phyloP scores from a whole-genome alignment of 1,140 invertebrate species.

The Bombus soroeensis region DNA sequence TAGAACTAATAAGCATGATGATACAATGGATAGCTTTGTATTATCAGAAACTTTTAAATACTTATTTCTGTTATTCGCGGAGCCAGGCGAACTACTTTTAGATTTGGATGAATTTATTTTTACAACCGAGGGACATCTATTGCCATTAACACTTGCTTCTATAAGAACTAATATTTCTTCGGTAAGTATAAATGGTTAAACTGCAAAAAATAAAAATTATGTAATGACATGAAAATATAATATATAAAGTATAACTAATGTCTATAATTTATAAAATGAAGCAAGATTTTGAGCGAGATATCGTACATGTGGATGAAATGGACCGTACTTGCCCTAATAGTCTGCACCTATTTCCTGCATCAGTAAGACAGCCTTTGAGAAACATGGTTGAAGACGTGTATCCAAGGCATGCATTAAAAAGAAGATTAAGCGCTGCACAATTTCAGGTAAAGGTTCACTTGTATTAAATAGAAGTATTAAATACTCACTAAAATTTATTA shows the following conservation, averaged over 20 bases:
- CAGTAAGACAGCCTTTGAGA: slow-evolving; percentile 89
- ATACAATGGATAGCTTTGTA: slow-evolving; percentile 99
- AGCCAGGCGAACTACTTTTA: slow-evolving; percentile 92
- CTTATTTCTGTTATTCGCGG: slow-evolving; percentile 96
- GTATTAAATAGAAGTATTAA: not conserved
- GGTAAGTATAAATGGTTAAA: slow-evolving; percentile 73
- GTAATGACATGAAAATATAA: not conserved
- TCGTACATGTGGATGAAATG: slow-evolving; percentile 81
- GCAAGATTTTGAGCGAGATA: slow-evolving; percentile 85
- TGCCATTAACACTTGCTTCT: slow-evolving; percentile 92
- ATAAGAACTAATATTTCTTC: slow-evolving; percentile 79
- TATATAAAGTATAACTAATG: not conserved
- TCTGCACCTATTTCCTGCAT: slow-evolving; percentile 90
- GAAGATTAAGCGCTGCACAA: slow-evolving; percentile 88
- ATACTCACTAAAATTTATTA: slow-evolving; percentile 26
- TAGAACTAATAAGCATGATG: slow-evolving; percentile 93
- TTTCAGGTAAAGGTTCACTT: slow-evolving; percentile 84
- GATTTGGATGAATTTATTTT: slow-evolving; percentile 98
- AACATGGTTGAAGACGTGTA: slow-evolving; percentile 94
- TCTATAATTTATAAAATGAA: slow-evolving; percentile 77
- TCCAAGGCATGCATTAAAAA: slow-evolving; percentile 84
- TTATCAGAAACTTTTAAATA: slow-evolving; percentile 99
- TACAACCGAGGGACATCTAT: slow-evolving; percentile 97
- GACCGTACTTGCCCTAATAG: slow-evolving; percentile 94
- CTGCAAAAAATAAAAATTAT: not conserved